Conservation (phyloP, 2,888 invertebrate genomes). For the Seira sanloemensis region DNA sequence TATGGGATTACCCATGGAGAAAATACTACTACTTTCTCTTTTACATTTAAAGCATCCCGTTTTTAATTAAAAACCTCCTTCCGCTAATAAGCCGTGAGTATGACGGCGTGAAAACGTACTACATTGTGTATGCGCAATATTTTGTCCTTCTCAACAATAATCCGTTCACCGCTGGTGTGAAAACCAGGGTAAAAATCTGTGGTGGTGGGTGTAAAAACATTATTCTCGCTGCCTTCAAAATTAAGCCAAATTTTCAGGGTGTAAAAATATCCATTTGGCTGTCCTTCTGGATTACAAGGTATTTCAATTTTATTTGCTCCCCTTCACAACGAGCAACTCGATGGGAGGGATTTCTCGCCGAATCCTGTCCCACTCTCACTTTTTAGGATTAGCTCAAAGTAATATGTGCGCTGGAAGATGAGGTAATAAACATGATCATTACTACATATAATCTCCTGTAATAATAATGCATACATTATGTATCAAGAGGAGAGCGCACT, state of each 20-base stretch:
- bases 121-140: background rate
- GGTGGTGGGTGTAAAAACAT: too few species aligned
- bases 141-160: background rate
- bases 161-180: background rate
- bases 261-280: too few species aligned
- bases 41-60: background rate
- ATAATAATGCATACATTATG: too few species aligned
- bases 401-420: conserved; percentile 7
- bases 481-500: too few species aligned
- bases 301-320: too few species aligned
- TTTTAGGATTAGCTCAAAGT: conserved; percentile 17
- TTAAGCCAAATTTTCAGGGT: too few species aligned
- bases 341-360: conserved; percentile 21
- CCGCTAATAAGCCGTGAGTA: too few species aligned
- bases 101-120: background rate
- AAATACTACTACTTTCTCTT: background rate
- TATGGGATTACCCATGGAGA: background rate
- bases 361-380: conserved; percentile 8
- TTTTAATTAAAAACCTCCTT: background rate
- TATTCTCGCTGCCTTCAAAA: too few species aligned
- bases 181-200: too few species aligned
- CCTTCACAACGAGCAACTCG: background rate
- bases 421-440: conserved; percentile 52
- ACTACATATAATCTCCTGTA: too few species aligned
- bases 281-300: too few species aligned